Evolutionary conservation across 2,888 invertebrate genomes (phyloP), one percentile per base, ranked within the genome.

Genomic region (Limnephilus marmoratus): DNA sequence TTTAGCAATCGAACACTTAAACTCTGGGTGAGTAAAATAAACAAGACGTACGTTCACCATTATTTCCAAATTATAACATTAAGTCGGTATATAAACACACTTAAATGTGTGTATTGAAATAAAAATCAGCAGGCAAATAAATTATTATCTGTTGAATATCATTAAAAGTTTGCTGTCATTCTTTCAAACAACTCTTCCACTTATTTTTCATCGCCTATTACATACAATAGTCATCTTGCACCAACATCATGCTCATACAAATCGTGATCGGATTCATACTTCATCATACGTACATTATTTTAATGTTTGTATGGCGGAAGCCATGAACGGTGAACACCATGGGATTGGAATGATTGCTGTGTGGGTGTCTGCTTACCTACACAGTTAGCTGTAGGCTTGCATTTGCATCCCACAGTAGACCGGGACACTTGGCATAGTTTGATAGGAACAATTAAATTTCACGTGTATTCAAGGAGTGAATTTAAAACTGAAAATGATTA

Each of bases 241-340:
- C 68, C 68, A 68, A 68, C 68, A 9, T 68, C 24, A 68, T 68
- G 68, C 68, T 68, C 68, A 68, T 68, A 68, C 68, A 68, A 68
- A 68, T 68, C 68, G 68, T 68, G 68, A 68, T 68, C 68, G 68
- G 68, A 68, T 68, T 68, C 68, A 68, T 68, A 68, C 68, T 68
- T 68, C 68, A 68, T 68, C 68, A 68, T 68, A 68, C 68, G 68
- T 24, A 68, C 68, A 68, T n/a, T n/a, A 68, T 68, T n/a, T 68
- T 68, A 68, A 68, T n/a, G n/a, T 24, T 68, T 68, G 68, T 68
- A 24, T 68, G 68, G 68, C 68, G 68, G n/a, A 68, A 68, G n/a
- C 68, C 68, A 68, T 68, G 68, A 68, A 68, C 68, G 24, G 9
- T 68, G 68, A 68, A 68, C 68, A 68, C 68, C 68, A 68, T 68